Conservation (phyloP, 1,140 invertebrate species). For the Drosophila ambigua region DNA sequence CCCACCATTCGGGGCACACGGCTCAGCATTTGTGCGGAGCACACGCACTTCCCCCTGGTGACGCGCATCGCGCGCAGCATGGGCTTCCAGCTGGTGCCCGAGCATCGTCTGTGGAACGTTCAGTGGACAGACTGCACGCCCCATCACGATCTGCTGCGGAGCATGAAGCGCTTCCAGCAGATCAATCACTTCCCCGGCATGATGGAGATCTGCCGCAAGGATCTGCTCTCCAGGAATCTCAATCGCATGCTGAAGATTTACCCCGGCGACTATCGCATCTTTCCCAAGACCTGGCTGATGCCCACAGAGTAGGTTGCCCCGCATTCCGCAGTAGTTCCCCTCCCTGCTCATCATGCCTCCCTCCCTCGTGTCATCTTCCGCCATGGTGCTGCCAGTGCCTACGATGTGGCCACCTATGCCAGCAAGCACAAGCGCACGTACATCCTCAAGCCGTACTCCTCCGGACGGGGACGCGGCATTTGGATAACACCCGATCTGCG, state of each 20-base stretch:
- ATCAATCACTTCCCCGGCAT: constrained; percentile 96
- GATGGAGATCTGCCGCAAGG: constrained; percentile 94
- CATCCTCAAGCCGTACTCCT: constrained; percentile 94
- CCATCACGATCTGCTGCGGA: constrained; percentile 91
- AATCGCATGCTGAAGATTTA: constrained; percentile 94
- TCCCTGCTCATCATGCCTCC: too few species aligned
- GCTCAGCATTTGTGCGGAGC: constrained; percentile 63
- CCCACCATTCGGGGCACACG: constrained; percentile 48
- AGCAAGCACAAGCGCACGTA: constrained; percentile 89
- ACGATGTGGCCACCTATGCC: constrained; percentile 68
- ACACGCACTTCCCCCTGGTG: constrained; percentile 58
- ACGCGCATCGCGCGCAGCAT: constrained; percentile 45
- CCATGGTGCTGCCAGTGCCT: constrained; percentile 41
- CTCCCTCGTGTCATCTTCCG: fast-evolving
- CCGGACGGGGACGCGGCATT: constrained; percentile 94
- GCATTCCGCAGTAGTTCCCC: too few species aligned
- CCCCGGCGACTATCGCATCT: constrained; percentile 95
- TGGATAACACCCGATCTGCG: constrained; percentile 90
- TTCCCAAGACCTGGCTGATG: constrained; percentile 95
- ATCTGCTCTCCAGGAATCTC: constrained; percentile 92
- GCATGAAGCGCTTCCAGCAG: constrained; percentile 95
- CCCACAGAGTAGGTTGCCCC: constrained; percentile 89
- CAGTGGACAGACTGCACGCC: constrained; percentile 94
- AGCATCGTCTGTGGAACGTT: constrained; percentile 89
- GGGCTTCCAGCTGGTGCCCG: constrained; percentile 64